Conservation (phyloP, 2,797 vertebrate species). For the Enteromius mattozi region DNA sequence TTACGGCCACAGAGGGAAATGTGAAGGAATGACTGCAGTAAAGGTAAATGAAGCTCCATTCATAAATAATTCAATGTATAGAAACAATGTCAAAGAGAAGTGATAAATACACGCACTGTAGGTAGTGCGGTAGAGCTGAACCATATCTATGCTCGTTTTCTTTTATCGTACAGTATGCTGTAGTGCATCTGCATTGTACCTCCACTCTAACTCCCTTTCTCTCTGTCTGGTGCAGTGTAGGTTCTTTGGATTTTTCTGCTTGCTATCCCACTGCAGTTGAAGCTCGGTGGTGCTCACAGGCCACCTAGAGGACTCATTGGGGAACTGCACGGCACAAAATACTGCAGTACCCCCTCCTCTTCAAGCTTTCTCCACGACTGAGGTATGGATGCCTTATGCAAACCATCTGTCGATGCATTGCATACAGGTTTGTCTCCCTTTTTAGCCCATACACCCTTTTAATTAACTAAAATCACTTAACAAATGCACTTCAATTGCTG, state of each 20-base stretch:
- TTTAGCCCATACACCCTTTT: neutral
- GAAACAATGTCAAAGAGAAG: neutral
- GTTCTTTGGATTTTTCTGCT: slow-evolving; percentile 53
- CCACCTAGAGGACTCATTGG: slow-evolving; percentile 66
- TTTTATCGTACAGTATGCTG: slow-evolving; percentile 32
- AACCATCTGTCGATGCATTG: slow-evolving; percentile 45
- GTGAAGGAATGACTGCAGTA: slow-evolving; percentile 44
- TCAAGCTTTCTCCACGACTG: slow-evolving; percentile 30
- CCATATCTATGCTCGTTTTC: slow-evolving; percentile 2
- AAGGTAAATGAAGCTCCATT: slow-evolving; percentile 43
- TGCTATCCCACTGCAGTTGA: slow-evolving; percentile 40
- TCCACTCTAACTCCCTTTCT: slow-evolving; percentile 28
- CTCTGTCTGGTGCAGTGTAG: slow-evolving; percentile 55
- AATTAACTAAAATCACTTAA: slow-evolving; percentile 21
- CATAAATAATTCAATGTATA: slow-evolving; percentile 30
- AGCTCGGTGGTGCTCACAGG: slow-evolving; percentile 65
- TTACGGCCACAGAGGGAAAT: slow-evolving; percentile 36
- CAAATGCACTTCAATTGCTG: slow-evolving; percentile 8
- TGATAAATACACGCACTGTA: neutral
- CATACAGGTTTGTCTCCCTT: slow-evolving; percentile 21
- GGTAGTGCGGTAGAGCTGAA: too few relatives aligned
- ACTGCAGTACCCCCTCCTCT: slow-evolving; percentile 66
- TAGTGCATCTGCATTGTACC: slow-evolving; percentile 44
- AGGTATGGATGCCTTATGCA: slow-evolving; percentile 44
- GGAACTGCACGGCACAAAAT: slow-evolving; percentile 69